Conservation (phyloP, 2,888 invertebrate genomes). For the Caenorhabditis imperialis region DNA sequence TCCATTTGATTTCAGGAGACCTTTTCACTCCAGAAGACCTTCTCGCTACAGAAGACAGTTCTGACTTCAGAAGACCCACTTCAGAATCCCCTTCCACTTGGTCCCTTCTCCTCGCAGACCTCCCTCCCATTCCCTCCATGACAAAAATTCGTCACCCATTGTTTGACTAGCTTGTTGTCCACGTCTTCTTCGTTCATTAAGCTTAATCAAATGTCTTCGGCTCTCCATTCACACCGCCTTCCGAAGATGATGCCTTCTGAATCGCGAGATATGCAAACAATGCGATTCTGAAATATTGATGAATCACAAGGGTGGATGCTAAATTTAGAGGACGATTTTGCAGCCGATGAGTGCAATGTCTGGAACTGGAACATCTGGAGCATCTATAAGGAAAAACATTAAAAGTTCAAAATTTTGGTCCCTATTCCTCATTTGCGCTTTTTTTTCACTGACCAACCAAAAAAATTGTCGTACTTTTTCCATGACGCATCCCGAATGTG, state of each 20-base stretch:
- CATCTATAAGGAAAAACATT: too few species aligned
- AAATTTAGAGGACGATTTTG: too few species aligned
- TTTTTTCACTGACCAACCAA: background rate
- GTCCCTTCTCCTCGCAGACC: background rate
- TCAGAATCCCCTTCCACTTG: too few species aligned
- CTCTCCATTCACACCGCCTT: conserved; percentile 9
- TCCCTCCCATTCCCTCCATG: background rate
- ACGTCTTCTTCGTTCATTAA: conserved; percentile 48
- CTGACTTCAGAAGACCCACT: too few species aligned
- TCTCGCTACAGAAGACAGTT: too few species aligned
- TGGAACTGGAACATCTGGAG: too few species aligned
- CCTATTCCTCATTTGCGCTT: conserved; percentile 4
- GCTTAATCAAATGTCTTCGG: conserved; percentile 48
- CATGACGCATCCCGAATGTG: too few species aligned
- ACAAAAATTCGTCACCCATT: conserved; percentile 30
- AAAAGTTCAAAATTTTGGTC: conserved; percentile 14
- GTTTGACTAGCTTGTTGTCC: conserved; percentile 41
- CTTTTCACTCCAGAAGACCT: too few species aligned
- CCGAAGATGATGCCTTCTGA: conserved; percentile 12
- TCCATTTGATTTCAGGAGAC: too few species aligned
- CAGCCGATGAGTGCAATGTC: too few species aligned
- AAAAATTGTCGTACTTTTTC: too few species aligned
- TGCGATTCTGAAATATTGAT: conserved; percentile 36
- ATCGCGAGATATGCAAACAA: conserved; percentile 12
- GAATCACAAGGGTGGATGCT: conserved; percentile 23